Conservation (phyloP, 2,888 invertebrate genomes). For the Lycaena phlaeas region DNA sequence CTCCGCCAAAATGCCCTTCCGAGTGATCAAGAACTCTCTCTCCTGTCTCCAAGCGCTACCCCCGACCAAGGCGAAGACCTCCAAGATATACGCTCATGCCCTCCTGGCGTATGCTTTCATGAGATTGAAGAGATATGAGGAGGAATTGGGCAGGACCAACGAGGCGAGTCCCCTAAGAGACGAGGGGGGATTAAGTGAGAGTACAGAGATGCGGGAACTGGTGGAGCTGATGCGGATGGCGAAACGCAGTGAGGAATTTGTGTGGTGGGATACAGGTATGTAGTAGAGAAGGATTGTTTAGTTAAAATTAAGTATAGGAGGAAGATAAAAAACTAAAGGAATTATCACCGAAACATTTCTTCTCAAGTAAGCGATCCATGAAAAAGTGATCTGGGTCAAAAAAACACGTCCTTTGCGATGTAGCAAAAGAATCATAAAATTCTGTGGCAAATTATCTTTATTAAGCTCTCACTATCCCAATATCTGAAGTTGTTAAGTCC, state of each 20-base stretch:
- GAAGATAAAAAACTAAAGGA: too few relatives aligned
- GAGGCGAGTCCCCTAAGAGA: constrained; percentile 31
- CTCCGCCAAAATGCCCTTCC: constrained; percentile 52
- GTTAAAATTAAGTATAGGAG: too few relatives aligned
- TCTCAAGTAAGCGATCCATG: too few relatives aligned
- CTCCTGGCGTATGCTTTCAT: constrained; percentile 45
- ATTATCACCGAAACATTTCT: too few relatives aligned
- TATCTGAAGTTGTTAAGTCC: too few relatives aligned
- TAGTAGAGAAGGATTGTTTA: too few relatives aligned
- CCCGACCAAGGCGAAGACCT: constrained; percentile 30
- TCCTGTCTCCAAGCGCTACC: constrained; percentile 72
- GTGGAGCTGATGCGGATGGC: constrained; percentile 40
- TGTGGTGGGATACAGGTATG: constrained; percentile 86
- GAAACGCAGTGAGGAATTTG: constrained; percentile 64
- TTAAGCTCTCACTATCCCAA: too few relatives aligned
- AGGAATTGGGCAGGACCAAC: constrained; percentile 31
- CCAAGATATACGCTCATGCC: constrained; percentile 42
- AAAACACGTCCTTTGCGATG: too few relatives aligned
- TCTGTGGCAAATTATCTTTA: too few relatives aligned
- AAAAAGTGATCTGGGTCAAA: too few relatives aligned
- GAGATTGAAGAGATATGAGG: constrained; percentile 35
- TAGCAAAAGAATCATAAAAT: too few relatives aligned
- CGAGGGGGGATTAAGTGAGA: constrained; percentile 19
- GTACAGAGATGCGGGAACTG: constrained; percentile 35
- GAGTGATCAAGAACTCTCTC: constrained; percentile 69